A percentile compares a stretch with the other conserved stretches of the same genome.
phyloP scores from a whole-genome alignment of 2,797 vertebrate genomes.

The Chrysolophus pictus region DNA sequence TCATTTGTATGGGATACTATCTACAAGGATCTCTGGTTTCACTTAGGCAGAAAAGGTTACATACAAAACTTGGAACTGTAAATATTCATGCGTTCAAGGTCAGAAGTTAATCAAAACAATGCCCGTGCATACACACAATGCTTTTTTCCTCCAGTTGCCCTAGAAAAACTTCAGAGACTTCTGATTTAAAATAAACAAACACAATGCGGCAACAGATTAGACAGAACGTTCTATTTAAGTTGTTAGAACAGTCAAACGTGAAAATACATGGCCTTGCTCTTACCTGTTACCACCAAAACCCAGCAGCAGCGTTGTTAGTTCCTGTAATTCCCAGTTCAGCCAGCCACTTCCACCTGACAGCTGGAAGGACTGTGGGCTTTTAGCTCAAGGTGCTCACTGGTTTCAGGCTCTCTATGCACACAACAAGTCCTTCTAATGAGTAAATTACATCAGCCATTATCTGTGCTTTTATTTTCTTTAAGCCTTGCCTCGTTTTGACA shows the following conservation, averaged over 20 bases:
- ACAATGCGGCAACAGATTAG: neutral
- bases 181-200: accelerated
- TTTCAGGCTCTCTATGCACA: neutral
- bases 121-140: neutral
- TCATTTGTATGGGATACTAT: neutral
- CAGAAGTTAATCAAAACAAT: neutral
- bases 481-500: neutral
- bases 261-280: neutral
- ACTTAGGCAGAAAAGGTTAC: neutral
- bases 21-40: neutral
- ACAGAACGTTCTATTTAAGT: neutral
- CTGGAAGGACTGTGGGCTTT: neutral
- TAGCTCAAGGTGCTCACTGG: neutral
- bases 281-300: neutral
- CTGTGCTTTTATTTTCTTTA: neutral
- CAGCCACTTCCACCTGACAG: neutral
- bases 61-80: neutral
- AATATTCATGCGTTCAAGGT: neutral
- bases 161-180: neutral
- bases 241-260: neutral
- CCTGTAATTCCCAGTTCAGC: neutral
- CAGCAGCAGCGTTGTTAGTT: neutral
- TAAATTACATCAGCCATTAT: neutral
- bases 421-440: neutral
- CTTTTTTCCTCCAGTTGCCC: neutral